These are phyloP conservation scores for Anhinga anhinga DNA, from an alignment of 2,113 vertebrate species.

Conservation along the genomic window DNA sequence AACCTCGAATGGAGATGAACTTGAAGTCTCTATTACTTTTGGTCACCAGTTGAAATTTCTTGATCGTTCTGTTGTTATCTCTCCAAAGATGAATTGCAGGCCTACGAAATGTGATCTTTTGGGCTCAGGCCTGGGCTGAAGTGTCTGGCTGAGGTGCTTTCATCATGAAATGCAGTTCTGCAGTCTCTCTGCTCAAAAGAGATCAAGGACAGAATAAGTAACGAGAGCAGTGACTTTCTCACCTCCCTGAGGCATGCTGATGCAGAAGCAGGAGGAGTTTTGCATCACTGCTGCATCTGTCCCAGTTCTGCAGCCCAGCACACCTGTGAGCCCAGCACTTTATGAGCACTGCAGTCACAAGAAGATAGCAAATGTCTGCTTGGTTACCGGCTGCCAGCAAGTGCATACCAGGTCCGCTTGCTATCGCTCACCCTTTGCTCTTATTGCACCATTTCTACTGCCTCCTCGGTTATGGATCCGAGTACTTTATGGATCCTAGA, in stretches of 20 bases:
- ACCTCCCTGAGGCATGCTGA: background rate
- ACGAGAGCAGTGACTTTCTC: background rate
- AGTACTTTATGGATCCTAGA: background rate
- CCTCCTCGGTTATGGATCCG: background rate
- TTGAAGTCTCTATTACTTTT: background rate
- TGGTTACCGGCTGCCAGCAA: background rate
- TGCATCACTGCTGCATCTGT: background rate
- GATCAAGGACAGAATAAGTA: conserved; percentile 3
- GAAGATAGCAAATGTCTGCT: background rate
- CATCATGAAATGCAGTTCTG: background rate
- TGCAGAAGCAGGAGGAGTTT: background rate
- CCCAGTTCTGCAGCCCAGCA: background rate
- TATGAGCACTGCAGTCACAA: background rate
- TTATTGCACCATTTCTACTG: background rate
- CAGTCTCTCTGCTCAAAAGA: background rate
- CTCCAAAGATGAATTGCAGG: background rate
- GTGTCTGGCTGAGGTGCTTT: background rate
- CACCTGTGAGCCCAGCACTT: background rate
- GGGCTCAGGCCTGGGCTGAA: background rate
- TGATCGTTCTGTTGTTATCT: background rate
- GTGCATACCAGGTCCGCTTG: background rate
- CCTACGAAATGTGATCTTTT: background rate
- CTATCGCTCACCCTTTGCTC: background rate
- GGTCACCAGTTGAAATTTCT: background rate
- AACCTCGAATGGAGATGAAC: background rate